Percentiles rank a stretch among this genome's conserved stretches.
Evolutionary conservation across 2,888 invertebrate species (phyloP).

Genomic region (Andrena haemorrhoa): DNA sequence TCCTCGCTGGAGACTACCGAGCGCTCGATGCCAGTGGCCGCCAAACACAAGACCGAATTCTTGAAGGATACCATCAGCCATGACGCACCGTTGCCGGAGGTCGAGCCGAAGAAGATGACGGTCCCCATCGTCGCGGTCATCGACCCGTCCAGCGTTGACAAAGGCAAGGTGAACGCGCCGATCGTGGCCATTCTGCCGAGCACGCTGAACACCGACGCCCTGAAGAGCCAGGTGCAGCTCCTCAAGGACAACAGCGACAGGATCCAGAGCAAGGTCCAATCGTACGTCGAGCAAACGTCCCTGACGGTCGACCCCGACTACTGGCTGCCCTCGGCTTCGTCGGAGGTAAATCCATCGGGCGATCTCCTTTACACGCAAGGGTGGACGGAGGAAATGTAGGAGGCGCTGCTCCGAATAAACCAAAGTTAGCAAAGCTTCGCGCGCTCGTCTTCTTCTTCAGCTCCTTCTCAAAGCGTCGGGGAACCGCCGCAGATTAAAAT

Average conservation of each 20-base stretch:
- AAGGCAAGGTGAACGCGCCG: conserved; percentile 53
- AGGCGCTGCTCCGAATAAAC: background rate
- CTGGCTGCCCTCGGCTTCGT: conserved; percentile 26
- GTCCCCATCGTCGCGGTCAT: conserved; percentile 70
- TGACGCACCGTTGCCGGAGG: conserved; percentile 62
- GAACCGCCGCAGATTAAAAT: background rate
- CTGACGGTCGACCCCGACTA: conserved; percentile 29
- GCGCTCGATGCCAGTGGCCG: background rate
- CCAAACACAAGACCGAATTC: conserved; percentile 45
- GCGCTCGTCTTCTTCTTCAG: conserved; percentile 2
- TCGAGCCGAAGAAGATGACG: conserved; percentile 45
- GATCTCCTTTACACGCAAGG: background rate
- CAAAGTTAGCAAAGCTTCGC: background rate
- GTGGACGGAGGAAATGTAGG: background rate
- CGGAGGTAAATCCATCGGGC: conserved; percentile 54
- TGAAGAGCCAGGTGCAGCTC: conserved; percentile 44
- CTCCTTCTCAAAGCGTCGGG: background rate
- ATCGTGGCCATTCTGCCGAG: conserved; percentile 62
- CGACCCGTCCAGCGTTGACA: conserved; percentile 50
- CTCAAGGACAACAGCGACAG: conserved; percentile 35
- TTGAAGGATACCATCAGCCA: conserved; percentile 64
- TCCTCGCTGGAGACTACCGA: background rate
- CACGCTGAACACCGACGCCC: background rate
- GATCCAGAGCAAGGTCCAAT: conserved; percentile 48
- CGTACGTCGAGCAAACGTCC: conserved; percentile 45